Conservation (phyloP, 1,140 invertebrate species). For the Orussus abietinus region DNA sequence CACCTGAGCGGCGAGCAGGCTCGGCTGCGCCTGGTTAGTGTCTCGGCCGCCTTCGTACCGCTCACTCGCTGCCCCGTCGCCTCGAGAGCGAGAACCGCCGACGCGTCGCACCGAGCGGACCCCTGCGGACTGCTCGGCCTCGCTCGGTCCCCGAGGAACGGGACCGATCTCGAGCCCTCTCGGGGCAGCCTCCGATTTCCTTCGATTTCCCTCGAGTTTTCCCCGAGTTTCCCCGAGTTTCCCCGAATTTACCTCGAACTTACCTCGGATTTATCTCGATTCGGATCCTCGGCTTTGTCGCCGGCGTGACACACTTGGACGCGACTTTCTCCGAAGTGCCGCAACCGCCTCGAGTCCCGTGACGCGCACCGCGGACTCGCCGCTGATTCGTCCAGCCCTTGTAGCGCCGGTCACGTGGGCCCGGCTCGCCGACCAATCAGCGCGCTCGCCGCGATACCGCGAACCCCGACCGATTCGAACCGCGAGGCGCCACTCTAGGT, state of each 20-base stretch:
- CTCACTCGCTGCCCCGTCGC: slow-evolving; percentile 24
- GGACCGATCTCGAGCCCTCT: not conserved
- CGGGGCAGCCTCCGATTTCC: no score
- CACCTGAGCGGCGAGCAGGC: no score
- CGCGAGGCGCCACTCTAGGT: no score
- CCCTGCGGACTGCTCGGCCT: not conserved
- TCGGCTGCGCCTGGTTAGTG: no score
- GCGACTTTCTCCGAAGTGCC: no score
- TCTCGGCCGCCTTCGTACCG: slow-evolving; percentile 35
- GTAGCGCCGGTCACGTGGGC: not conserved
- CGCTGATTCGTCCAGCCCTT: not conserved
- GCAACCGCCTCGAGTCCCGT: no score
- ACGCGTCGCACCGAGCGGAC: slow-evolving; percentile 10
- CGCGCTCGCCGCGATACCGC: not conserved
- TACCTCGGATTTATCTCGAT: no score
- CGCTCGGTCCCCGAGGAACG: slow-evolving; percentile 12
- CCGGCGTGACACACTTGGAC: not conserved
- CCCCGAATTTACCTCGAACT: no score
- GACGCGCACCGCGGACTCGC: no score
- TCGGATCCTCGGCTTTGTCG: not conserved
- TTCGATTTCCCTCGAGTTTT: no score
- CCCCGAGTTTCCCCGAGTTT: no score
- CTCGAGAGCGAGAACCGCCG: slow-evolving; percentile 6
- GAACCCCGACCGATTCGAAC: not conserved
- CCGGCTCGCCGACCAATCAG: no score